Percentiles rank a stretch among this genome's conserved stretches.
phyloP scores from a whole-genome alignment of 2,888 invertebrate species.

The Galerucella calmariensis region DNA sequence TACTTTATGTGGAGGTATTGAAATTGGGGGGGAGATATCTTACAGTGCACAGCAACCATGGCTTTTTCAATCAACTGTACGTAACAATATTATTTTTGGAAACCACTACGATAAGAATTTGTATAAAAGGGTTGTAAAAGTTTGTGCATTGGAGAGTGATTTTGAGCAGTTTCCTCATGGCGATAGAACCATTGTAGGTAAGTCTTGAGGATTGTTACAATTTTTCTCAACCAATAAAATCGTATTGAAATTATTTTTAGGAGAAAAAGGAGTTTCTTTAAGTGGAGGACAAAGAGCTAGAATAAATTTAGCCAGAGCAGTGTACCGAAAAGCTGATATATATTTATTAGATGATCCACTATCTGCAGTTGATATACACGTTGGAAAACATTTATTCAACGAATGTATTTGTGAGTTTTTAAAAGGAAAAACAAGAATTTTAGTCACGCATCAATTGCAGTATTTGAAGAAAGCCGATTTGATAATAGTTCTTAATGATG shows the following conservation, averaged over 20 bases:
- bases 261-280: conserved; percentile 75
- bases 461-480: conserved; percentile 70
- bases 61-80: conserved; percentile 83
- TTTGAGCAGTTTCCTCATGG: conserved; percentile 79
- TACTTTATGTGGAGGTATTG: conserved; percentile 68
- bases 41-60: conserved; percentile 89
- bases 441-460: conserved; percentile 79
- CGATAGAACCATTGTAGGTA: conserved; percentile 79
- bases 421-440: conserved; percentile 73
- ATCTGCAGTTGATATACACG: conserved; percentile 88
- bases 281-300: conserved; percentile 87
- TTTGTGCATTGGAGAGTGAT: conserved; percentile 77
- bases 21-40: conserved; percentile 74
- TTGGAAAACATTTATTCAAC: conserved; percentile 86
- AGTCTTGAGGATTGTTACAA: background rate
- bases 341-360: conserved; percentile 90
- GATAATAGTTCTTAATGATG: conserved; percentile 73
- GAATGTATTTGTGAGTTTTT: conserved; percentile 75
- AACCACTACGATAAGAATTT: conserved; percentile 62
- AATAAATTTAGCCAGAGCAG: conserved; percentile 84
- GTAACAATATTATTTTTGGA: conserved; percentile 87
- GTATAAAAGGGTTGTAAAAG: conserved; percentile 70
- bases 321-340: conserved; percentile 84
- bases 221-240: no score
- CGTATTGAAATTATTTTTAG: background rate